Evolutionary conservation across 2,797 vertebrate genomes (phyloP).

Genomic region (Lepus oiostolus): DNA sequence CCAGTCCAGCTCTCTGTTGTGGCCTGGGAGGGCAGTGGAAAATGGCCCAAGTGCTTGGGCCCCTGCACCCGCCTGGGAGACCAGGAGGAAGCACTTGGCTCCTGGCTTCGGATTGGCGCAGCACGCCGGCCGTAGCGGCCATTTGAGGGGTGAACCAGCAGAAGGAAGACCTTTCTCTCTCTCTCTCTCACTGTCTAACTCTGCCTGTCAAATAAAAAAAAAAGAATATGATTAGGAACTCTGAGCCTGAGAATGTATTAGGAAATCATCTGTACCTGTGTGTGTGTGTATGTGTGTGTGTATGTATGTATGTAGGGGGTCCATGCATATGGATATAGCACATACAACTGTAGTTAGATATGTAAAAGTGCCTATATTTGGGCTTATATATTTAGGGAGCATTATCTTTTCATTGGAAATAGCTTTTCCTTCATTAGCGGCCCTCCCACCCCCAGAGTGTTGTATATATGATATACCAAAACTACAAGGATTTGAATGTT

Average conservation of each 20-base stretch:
- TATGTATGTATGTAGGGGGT: not conserved
- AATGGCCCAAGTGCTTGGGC: too few relatives aligned
- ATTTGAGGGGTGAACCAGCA: too few relatives aligned
- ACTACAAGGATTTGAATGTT: conserved; percentile 35
- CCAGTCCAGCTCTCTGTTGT: too few relatives aligned
- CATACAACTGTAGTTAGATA: conserved; percentile 46
- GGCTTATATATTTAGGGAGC: conserved; percentile 5
- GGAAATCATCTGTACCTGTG: not conserved
- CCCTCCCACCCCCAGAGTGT: not conserved
- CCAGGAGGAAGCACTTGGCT: too few relatives aligned
- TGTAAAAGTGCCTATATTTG: conserved; percentile 12
- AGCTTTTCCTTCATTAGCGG: conserved; percentile 53
- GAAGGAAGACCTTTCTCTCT: too few relatives aligned
- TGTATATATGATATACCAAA: conserved; percentile 4
- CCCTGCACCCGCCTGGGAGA: too few relatives aligned
- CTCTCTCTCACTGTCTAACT: too few relatives aligned
- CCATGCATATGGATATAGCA: not conserved
- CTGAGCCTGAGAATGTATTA: not conserved
- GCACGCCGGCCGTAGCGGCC: too few relatives aligned
- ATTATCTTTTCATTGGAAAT: conserved; percentile 46
- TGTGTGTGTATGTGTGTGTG: not conserved
- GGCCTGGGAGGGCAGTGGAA: too few relatives aligned
- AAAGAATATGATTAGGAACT: conserved; percentile 39
- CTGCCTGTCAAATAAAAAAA: not conserved
- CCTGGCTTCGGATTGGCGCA: too few relatives aligned